Evolutionary conservation across 2,888 invertebrate species (phyloP), one percentile per base, ranked within the genome.

Genomic region (Erebia ligea): DNA sequence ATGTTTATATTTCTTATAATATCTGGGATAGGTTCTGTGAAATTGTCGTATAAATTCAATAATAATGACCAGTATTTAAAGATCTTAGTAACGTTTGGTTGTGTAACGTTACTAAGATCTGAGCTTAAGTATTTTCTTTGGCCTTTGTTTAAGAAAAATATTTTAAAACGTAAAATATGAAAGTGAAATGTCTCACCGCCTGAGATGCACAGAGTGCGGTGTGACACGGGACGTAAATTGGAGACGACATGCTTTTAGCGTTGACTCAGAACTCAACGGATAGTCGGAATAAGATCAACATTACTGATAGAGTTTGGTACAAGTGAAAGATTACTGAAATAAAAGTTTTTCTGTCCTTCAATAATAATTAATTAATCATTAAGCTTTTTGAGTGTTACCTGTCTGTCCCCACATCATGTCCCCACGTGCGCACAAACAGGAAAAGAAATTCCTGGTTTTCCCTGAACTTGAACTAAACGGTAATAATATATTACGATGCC

Each of bases 161-260:
- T 62, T 62, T n/a, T 1, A 1, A 62, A 62, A 21, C 45, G 21
- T 45, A 48, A 45, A 45, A 62, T 21, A 73, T 15, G n/a, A 84
- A 84, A 77, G 85, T 81, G 89, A 89, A 90, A 88, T 87, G 83
- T 85, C 88, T 90, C 87, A 89, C 79, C 76, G 72, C 76, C 76
- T 68, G 73, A 69, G 76, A 76, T 75, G 76, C 70, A 73, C 71
- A 76, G 81, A 85, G 86, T 83, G 83, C 81, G 81, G 83, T 84
- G 83, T 85, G 89, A 89, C 87, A 84, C 82, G 75, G 79, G 80
- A 81, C 79, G 82, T 81, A 89, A 91, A 92, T 91, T 90, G 91
- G 82, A 81, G 91, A 90, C 91, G 91, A 87, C 88, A 88, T 89
- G 92, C 92, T 92, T 92, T 92, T 91, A 92, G 91, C 87, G 82